Conservation (phyloP, 2,797 vertebrate genomes). For the Brachyrhaphis roseni region DNA sequence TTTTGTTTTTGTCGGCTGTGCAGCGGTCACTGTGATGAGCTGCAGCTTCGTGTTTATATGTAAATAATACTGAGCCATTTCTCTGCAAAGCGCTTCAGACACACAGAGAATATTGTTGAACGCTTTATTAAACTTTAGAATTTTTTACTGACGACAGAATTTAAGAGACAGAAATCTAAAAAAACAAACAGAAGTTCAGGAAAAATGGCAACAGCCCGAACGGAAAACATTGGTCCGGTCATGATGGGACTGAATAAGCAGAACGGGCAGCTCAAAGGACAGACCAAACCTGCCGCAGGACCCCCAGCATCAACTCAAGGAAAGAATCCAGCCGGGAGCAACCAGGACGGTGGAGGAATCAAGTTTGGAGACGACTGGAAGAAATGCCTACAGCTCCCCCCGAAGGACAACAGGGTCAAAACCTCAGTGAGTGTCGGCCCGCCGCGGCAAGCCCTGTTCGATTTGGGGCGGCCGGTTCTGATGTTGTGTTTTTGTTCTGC, state of each 20-base stretch:
- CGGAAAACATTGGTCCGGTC: slow-evolving; percentile 75
- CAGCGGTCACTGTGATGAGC: slow-evolving; percentile 79
- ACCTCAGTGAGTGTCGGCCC: slow-evolving; percentile 78
- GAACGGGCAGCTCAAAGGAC: slow-evolving; percentile 83
- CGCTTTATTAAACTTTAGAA: slow-evolving; percentile 77
- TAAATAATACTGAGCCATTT: slow-evolving; percentile 77
- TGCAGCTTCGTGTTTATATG: slow-evolving; percentile 77
- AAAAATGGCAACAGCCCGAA: slow-evolving; percentile 81
- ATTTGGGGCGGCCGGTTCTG: neutral
- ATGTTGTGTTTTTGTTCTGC: slow-evolving; percentile 12
- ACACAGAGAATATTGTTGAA: slow-evolving; percentile 77
- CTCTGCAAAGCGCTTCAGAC: slow-evolving; percentile 70
- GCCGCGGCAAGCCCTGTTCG: neutral
- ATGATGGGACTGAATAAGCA: slow-evolving; percentile 83
- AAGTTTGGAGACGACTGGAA: slow-evolving; percentile 87
- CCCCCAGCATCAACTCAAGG: slow-evolving; percentile 70
- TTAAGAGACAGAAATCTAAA: slow-evolving; percentile 20
- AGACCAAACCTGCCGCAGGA: slow-evolving; percentile 74
- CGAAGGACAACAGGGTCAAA: slow-evolving; percentile 81
- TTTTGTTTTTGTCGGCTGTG: slow-evolving; percentile 57
- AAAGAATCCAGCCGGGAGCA: slow-evolving; percentile 61
- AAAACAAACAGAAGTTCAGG: neutral
- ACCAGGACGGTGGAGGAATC: slow-evolving; percentile 79
- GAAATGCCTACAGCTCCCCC: slow-evolving; percentile 81
- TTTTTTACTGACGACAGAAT: slow-evolving; percentile 49